Base-by-base conservation (phyloP, 2,113 vertebrate species). In the Alouatta palliata region DNA sequence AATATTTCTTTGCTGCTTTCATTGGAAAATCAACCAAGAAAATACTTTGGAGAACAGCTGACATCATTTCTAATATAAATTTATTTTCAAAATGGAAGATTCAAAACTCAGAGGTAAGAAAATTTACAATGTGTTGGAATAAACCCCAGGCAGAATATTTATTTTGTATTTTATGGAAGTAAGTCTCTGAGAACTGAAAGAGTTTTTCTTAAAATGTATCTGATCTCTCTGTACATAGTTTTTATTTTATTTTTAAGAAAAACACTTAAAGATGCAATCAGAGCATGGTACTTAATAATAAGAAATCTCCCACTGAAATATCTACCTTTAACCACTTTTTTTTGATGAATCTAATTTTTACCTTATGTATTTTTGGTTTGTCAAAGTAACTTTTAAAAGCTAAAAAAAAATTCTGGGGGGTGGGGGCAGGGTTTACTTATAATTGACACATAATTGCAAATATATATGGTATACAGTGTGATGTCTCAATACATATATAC, bases 81-180 rank as follows among this genome's bases (percentile, higher is more conserved):
- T 87, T 56, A n/a, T 52, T 95, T 94, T 77, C 35, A 90, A 76
- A 92, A 94, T 11, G 23, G 37, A 90, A 25, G 30, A 90, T 58
- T 89, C 54, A 93, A 95, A 92, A 80, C 76, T 95, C 54, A 32
- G 43, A 81, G 92, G 64, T 66, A 40, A 90, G 6, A 86, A 37
- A 71, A 6, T 43, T 81, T 87, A 2, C 32, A 87, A n/a, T 70
- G 37, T 19, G 20, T 27, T 47, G 64, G 56, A 43, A 54, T 80
- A 70, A 85, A 70, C 83, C 49, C n/a, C 23, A 96, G 6, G 56
- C 1, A 40, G 35, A 83, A 64, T 87, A 66, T 17, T 52, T 92
- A 85, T 70, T 93, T 77, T 95, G 27, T 80, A 85, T 94, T 94
- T 92, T 87, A 86, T 73, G 21, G 17, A 77, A 58, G 64, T 35